These are phyloP conservation scores for Xiphydria camelus DNA, from an alignment of 2,888 invertebrate genomes.

Conservation along the genomic window DNA sequence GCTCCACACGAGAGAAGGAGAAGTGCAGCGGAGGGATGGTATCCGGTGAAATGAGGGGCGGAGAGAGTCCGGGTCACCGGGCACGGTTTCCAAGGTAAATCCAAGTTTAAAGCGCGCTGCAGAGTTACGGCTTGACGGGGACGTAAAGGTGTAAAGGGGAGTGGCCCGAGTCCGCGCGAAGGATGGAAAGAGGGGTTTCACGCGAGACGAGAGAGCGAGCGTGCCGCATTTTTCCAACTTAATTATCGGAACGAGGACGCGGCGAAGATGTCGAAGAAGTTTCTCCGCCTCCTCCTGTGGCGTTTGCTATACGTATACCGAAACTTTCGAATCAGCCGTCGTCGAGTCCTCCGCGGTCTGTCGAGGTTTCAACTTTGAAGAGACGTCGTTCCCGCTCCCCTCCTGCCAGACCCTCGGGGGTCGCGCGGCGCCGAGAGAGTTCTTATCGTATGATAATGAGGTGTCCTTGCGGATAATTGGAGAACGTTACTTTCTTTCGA, in stretches of 20 bases:
- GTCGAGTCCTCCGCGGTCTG: constrained; percentile 16
- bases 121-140: constrained; percentile 31
- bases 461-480: constrained; percentile 18
- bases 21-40: background rate
- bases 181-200: constrained; percentile 4
- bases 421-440: background rate
- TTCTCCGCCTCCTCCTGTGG: constrained; percentile 10
- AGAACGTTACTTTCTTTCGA: too few relatives aligned
- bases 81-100: constrained; percentile 29
- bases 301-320: too few relatives aligned
- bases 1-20: too few relatives aligned
- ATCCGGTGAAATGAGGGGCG: background rate
- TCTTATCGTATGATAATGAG: constrained; percentile 33
- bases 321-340: constrained; percentile 34
- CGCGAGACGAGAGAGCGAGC: constrained; percentile 3
- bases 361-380: constrained; percentile 23
- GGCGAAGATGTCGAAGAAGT: constrained; percentile 15
- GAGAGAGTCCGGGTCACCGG: constrained; percentile 13
- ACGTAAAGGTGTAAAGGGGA: constrained; percentile 27
- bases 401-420: background rate
- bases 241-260: constrained; percentile 42
- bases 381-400: constrained; percentile 16
- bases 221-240: constrained; percentile 48
- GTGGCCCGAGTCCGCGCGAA: constrained; percentile 8
- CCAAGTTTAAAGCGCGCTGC: constrained; percentile 33